These are phyloP conservation scores for Saturnia pavonia DNA, from an alignment of 2,888 invertebrate genomes.

Conservation along the genomic window DNA sequence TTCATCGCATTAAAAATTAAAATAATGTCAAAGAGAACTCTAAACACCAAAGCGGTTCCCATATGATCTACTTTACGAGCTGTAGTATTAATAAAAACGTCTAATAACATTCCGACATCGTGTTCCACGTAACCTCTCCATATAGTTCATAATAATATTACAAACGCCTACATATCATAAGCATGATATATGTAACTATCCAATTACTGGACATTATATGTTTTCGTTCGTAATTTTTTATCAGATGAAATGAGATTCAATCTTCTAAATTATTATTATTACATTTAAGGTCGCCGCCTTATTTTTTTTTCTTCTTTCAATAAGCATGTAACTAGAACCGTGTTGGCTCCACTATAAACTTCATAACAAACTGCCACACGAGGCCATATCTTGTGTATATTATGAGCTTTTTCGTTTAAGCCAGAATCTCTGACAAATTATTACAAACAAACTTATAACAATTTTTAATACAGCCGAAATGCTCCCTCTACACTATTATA, in stretches of 20 bases:
- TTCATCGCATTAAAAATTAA: slow-evolving; percentile 55
- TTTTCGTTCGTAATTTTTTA: slow-evolving; percentile 55
- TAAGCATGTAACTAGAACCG: slow-evolving; percentile 72
- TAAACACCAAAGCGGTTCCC: slow-evolving; percentile 47
- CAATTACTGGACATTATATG: slow-evolving; percentile 58
- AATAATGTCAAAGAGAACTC: slow-evolving; percentile 49
- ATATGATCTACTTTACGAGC: slow-evolving; percentile 66
- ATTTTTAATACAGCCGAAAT: slow-evolving; percentile 32
- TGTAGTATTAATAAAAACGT: slow-evolving; percentile 68
- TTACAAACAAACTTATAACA: slow-evolving; percentile 40
- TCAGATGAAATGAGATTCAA: slow-evolving; percentile 48
- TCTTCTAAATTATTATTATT: slow-evolving; percentile 72
- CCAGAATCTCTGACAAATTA: slow-evolving; percentile 42
- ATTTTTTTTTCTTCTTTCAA: slow-evolving; percentile 56
- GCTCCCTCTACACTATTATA: slow-evolving; percentile 2
- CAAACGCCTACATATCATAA: slow-evolving; percentile 53
- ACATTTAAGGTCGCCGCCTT: slow-evolving; percentile 57
- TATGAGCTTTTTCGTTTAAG: slow-evolving; percentile 80
- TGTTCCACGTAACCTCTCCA: slow-evolving; percentile 51
- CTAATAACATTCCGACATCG: slow-evolving; percentile 69
- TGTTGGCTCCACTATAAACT: slow-evolving; percentile 75
- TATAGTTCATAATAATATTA: slow-evolving; percentile 60
- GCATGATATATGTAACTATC: slow-evolving; percentile 61
- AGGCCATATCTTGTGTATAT: slow-evolving; percentile 78
- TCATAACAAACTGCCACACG: slow-evolving; percentile 79